These are phyloP conservation scores for Urophycis tenuis DNA, from an alignment of 2,797 vertebrate species.

Conservation along the genomic window DNA sequence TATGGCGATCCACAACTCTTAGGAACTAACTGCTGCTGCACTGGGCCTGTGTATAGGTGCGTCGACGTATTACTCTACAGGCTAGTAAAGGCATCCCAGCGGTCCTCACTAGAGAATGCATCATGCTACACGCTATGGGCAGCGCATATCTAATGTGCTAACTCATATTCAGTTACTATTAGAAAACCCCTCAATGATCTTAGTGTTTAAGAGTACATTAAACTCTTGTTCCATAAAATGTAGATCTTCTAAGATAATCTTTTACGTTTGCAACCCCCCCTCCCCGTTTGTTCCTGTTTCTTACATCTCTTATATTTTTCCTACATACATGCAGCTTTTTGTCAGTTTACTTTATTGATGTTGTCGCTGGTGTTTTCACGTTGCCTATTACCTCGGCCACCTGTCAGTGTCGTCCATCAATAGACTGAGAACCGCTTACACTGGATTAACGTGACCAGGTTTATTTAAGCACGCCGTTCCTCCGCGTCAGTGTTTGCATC, in stretches of 20 bases:
- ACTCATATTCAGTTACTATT: not conserved
- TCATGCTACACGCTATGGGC: not conserved
- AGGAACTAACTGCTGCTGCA: not conserved
- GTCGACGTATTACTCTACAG: not conserved
- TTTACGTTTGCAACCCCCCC: not conserved
- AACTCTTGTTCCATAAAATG: not conserved
- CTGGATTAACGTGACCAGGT: constrained; percentile 60
- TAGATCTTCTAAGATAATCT: too few species aligned
- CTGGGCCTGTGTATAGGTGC: not conserved
- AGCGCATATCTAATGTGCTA: not conserved
- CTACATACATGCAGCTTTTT: not conserved
- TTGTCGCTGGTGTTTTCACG: not conserved
- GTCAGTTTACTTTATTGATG: not conserved
- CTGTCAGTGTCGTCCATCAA: constrained; percentile 23
- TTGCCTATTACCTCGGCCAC: constrained; percentile 13
- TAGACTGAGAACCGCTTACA: constrained; percentile 50
- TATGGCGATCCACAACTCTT: not conserved
- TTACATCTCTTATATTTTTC: not conserved
- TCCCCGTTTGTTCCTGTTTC: not conserved
- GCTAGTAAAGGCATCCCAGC: not conserved
- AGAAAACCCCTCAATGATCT: not conserved
- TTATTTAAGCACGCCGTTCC: constrained; percentile 58
- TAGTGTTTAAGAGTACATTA: not conserved
- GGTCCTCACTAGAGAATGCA: not conserved
- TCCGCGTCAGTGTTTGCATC: constrained; percentile 32